These are phyloP conservation scores for Poecilobothrus nobilitatus DNA, from an alignment of 2,888 invertebrate genomes.

Conservation along the genomic window DNA sequence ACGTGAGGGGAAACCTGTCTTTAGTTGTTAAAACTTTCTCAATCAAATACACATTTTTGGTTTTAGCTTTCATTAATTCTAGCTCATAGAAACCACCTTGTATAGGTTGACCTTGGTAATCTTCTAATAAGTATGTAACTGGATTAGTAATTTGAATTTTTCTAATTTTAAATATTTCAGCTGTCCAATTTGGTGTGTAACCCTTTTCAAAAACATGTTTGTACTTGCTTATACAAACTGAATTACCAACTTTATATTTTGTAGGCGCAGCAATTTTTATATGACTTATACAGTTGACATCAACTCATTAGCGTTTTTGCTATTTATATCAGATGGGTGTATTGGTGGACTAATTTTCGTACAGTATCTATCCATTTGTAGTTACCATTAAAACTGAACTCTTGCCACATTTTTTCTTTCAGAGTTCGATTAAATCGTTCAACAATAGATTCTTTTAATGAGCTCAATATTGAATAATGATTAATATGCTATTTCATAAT, in stretches of 20 bases:
- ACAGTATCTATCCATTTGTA: constrained; percentile 27
- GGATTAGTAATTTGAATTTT: too few species aligned
- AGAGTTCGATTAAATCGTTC: constrained; percentile 28
- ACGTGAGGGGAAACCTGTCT: not conserved
- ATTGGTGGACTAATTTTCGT: constrained; percentile 18
- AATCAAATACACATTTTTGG: not conserved
- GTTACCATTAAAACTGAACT: constrained; percentile 27
- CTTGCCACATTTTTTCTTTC: constrained; percentile 24
- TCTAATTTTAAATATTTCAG: too few species aligned
- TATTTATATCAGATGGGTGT: constrained; percentile 28
- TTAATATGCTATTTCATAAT: constrained; percentile 22
- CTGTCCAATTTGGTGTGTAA: too few species aligned
- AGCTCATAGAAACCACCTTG: not conserved
- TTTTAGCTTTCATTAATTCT: not conserved
- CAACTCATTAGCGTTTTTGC: not conserved
- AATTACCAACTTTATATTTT: not conserved
- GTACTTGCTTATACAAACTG: too few species aligned
- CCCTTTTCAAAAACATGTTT: too few species aligned
- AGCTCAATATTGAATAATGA: constrained; percentile 20
- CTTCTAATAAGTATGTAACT: too few species aligned
- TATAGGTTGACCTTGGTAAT: too few species aligned
- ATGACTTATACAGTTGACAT: not conserved
- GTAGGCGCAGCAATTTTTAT: not conserved
- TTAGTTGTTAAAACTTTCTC: not conserved
- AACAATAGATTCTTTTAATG: constrained; percentile 25